These are phyloP conservation scores for Poeciliopsis infans DNA, from an alignment of 2,797 vertebrate genomes.

Conservation along the genomic window DNA sequence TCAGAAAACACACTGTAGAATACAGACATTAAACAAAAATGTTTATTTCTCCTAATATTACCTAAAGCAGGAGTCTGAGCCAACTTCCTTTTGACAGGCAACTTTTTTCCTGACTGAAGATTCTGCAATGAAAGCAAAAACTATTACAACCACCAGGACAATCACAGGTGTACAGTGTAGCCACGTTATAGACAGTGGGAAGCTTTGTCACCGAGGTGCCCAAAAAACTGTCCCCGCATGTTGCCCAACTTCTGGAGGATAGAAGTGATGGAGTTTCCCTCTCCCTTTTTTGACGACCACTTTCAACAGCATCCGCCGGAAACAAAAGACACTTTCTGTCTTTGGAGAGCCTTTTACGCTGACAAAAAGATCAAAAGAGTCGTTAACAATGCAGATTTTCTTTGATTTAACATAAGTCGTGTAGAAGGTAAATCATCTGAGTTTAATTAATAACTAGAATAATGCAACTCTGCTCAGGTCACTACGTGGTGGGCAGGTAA, in stretches of 20 bases:
- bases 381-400: background rate
- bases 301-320: conserved; percentile 78
- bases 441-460: background rate
- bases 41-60: conserved; percentile 44
- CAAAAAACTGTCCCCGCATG: conserved; percentile 87
- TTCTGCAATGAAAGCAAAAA: conserved; percentile 65
- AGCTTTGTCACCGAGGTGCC: conserved; percentile 69
- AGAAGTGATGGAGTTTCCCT: conserved; percentile 53
- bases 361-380: background rate
- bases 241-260: conserved; percentile 82
- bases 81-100: conserved; percentile 64
- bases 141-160: background rate
- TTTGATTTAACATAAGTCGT: background rate
- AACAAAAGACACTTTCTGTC: conserved; percentile 75
- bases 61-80: conserved; percentile 62
- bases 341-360: conserved; percentile 80
- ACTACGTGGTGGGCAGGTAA: background rate
- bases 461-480: background rate
- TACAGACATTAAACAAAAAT: background rate
- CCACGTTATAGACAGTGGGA: background rate
- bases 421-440: background rate
- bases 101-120: conserved; percentile 65
- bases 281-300: conserved; percentile 49
- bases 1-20: background rate
- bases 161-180: background rate